Evolutionary conservation across 2,797 vertebrate genomes (phyloP), one percentile per base, ranked within the genome.

Genomic region (Eptatretus atami): DNA sequence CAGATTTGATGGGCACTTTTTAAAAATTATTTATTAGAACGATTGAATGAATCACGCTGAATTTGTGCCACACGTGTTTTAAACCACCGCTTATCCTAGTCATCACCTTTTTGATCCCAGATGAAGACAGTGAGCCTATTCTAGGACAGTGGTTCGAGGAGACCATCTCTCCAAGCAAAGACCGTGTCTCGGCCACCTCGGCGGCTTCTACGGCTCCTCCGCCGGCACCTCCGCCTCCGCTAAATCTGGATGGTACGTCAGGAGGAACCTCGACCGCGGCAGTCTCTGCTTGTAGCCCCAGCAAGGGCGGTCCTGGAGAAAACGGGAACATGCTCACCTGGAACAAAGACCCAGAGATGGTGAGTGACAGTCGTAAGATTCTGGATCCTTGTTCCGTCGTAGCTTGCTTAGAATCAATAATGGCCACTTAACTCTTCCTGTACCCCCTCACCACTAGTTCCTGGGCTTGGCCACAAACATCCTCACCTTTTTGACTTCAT

Each of bases 91-190:
- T 15, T 14, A 13, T 52, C 14, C 15, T 10, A 12, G n/a, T 15
- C n/a, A 25, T 44, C 13, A 24, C 3, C 64, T 15, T 53, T 6
- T 14, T 63, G 65, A 2, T 19, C 71, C 60, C 73, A 98, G 88
- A 98, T 69, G 92, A 98, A 1, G 92, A 98, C 77, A 98, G 88
- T n/a, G 92, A 98, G 67, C 92, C 92, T 11, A 96, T 98, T 74
- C 73, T 95, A 63, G 92, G 92, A 44, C 82, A 96, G 3, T 98
- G 92, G 92, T 98, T 96, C 72, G 92, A 98, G 70, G 92, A 98
- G 75, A 95, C 92, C 53, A 95, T 96, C 76, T 96, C 92, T 52
- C 92, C 92, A 13, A 85, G 80, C 71, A 98, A 98, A 72, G 92
- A 94, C 72, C 95, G 94, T 69, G 82, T 80, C 68, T 85, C 83